Conservation (phyloP, 1,140 invertebrate genomes). For the Triops longicaudatus region DNA sequence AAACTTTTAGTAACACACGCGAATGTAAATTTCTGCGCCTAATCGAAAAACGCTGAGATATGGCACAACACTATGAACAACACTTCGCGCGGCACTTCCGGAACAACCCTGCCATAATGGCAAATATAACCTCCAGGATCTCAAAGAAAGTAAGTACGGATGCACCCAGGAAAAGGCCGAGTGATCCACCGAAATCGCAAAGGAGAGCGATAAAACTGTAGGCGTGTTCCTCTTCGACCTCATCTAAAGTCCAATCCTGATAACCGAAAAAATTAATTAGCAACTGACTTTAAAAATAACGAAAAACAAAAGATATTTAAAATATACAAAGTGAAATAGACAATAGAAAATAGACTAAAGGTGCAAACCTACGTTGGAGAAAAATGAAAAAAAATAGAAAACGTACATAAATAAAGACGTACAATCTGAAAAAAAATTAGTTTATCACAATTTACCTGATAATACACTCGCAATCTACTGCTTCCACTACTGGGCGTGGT, state of each 20-base stretch:
- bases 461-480: neutral
- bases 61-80: neutral
- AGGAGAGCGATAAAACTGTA: neutral
- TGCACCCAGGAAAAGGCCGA: neutral
- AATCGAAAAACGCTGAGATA: no score
- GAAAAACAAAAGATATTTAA: no score
- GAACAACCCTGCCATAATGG: neutral
- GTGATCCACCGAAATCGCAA: neutral
- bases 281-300: no score
- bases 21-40: no score
- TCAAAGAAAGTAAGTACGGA: neutral
- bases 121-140: neutral
- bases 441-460: neutral
- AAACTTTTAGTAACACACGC: no score
- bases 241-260: neutral
- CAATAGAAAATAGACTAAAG: no score
- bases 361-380: no score
- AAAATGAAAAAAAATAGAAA: no score
- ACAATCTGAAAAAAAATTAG: neutral
- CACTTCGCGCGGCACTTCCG: neutral
- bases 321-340: no score
- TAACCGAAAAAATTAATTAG: neutral
- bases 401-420: no score
- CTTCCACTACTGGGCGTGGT: neutral
- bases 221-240: neutral